Evolutionary conservation across 2,888 invertebrate genomes (phyloP).

Genomic region (Metalampra italica): DNA sequence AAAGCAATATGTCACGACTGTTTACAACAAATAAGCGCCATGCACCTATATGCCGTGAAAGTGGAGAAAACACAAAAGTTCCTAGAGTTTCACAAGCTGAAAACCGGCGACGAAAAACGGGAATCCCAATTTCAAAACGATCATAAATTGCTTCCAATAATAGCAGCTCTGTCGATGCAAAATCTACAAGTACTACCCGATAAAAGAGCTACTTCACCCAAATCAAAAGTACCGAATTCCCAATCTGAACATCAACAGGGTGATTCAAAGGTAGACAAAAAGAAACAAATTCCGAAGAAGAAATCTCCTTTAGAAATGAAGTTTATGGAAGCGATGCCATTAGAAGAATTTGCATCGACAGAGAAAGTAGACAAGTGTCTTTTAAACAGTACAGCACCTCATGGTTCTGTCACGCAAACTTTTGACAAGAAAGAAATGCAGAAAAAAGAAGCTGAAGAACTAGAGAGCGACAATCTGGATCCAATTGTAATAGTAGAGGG

Average conservation of each 20-base stretch:
- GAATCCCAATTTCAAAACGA: conserved; percentile 22
- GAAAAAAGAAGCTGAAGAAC: conserved; percentile 15
- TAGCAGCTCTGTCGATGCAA: conserved; percentile 36
- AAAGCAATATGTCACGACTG: conserved; percentile 75
- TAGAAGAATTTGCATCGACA: conserved; percentile 60
- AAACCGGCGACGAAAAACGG: conserved; percentile 42
- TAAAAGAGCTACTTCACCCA: conserved; percentile 15
- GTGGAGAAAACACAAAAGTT: conserved; percentile 71
- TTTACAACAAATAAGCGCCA: conserved; percentile 57
- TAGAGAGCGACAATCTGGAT: conserved; percentile 36
- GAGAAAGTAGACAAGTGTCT: conserved; percentile 58
- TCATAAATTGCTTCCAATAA: conserved; percentile 34
- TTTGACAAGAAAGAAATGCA: conserved; percentile 9
- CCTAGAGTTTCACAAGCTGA: conserved; percentile 58
- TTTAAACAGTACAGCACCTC: conserved; percentile 30
- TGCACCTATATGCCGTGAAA: conserved; percentile 62
- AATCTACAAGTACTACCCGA: conserved; percentile 23
- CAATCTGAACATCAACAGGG: conserved; percentile 52
- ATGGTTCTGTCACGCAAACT: conserved; percentile 12
- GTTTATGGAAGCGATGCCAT: conserved; percentile 61
- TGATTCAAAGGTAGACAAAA: conserved; percentile 39
- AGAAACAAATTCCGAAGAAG: conserved; percentile 29
- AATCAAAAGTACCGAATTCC: conserved; percentile 21
- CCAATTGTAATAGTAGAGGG: conserved; percentile 60
- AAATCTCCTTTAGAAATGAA: conserved; percentile 53